Evolutionary conservation across 1,140 invertebrate genomes (phyloP).

Genomic region (Drosophila fuyamai): DNA sequence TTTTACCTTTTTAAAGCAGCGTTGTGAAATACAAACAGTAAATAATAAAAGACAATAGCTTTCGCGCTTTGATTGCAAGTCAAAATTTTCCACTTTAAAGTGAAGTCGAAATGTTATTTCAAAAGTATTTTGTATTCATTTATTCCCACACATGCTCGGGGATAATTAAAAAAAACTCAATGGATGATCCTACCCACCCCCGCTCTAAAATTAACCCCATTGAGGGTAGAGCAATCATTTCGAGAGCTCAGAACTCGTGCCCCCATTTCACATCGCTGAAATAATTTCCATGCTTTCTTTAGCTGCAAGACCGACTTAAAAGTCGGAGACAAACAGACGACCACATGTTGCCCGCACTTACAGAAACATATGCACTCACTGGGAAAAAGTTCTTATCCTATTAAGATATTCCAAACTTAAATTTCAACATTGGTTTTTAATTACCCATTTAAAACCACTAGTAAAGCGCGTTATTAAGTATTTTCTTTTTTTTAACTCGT

Average conservation of each 20-base stretch:
- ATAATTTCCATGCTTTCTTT: slow-evolving; percentile 50
- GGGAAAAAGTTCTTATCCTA: not conserved
- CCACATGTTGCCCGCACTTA: slow-evolving; percentile 39
- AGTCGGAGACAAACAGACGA: slow-evolving; percentile 21
- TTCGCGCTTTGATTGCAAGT: not conserved
- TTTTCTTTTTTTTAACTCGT: no score
- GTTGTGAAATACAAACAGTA: not conserved
- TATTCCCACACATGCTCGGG: slow-evolving; percentile 3
- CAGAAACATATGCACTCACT: slow-evolving; percentile 10
- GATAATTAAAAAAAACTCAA: slow-evolving; percentile 10
- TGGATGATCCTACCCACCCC: slow-evolving; percentile 8
- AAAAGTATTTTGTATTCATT: not conserved
- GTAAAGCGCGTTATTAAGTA: no score
- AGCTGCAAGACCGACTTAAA: slow-evolving; percentile 13
- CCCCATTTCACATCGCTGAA: slow-evolving; percentile 38
- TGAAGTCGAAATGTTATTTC: not conserved
- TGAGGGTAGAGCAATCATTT: slow-evolving; percentile 19
- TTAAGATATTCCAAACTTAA: not conserved
- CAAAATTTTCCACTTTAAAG: not conserved
- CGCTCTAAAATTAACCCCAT: slow-evolving; percentile 37
- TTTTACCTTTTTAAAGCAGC: no score
- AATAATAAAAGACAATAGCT: not conserved
- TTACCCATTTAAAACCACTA: no score
- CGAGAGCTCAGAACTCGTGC: slow-evolving; percentile 38
- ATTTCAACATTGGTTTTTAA: no score